Conservation (phyloP, 35 echinoderm and acorn worm species). For the Lytechinus pictus region DNA sequence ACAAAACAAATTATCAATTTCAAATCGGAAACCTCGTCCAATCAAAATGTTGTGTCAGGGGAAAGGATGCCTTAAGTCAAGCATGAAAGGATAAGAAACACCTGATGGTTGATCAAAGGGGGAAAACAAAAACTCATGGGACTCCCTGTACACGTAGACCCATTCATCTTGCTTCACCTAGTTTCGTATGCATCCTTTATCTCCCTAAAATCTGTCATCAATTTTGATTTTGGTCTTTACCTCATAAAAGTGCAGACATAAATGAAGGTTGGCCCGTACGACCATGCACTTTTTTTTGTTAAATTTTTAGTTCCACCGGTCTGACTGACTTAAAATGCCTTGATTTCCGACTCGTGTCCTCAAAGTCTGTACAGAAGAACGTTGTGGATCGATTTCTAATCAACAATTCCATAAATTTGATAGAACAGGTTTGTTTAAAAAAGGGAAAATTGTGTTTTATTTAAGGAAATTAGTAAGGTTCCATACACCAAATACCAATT, state of each 20-base stretch:
- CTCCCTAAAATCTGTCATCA: constrained; percentile 45
- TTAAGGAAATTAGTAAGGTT: no score
- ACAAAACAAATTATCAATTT: neutral
- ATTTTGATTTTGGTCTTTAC: constrained; percentile 43
- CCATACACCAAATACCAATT: no score
- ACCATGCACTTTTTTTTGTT: neutral
- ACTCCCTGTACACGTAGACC: neutral
- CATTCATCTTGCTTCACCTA: neutral
- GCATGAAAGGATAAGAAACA: no score
- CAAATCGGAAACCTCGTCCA: neutral
- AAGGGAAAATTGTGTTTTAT: no score
- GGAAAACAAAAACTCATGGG: neutral
- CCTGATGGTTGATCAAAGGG: neutral
- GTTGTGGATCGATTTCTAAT: no score
- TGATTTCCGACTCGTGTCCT: neutral
- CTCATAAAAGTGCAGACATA: constrained; percentile 29
- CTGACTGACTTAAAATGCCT: neutral
- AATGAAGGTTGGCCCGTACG: neutral
- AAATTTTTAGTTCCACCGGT: neutral
- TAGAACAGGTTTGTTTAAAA: no score
- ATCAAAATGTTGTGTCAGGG: neutral
- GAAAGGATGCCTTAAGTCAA: no score
- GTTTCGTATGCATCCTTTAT: constrained; percentile 34
- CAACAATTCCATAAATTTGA: no score
- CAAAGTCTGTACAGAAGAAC: no score